Conservation (phyloP, 2,888 invertebrate genomes). For the Drosophila mimetica region DNA sequence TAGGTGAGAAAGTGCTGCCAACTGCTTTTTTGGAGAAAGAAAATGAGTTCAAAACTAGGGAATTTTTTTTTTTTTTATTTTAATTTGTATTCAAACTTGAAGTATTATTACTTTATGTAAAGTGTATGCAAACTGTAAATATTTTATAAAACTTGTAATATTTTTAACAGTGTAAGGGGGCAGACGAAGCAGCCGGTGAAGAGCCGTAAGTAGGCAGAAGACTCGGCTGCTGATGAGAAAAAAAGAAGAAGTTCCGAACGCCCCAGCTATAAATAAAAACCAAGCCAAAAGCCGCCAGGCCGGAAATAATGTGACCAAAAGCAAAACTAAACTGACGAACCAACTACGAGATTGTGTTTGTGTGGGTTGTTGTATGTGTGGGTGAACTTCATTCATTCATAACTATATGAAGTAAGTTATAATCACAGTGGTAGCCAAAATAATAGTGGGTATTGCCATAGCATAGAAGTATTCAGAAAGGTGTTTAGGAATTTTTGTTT, state of each 20-base stretch:
- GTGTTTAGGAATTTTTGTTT: too few species aligned
- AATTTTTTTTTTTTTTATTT: too few species aligned
- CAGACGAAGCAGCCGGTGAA: slow-evolving; percentile 10
- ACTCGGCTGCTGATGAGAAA: slow-evolving; percentile 9
- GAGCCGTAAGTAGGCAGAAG: slow-evolving; percentile 15
- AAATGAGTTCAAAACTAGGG: too few species aligned
- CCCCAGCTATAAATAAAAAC: slow-evolving; percentile 40
- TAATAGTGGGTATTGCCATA: neutral
- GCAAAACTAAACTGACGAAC: slow-evolving; percentile 48
- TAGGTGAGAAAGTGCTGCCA: too few species aligned
- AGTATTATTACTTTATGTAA: too few species aligned
- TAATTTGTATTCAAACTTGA: too few species aligned
- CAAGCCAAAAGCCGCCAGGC: slow-evolving; percentile 51
- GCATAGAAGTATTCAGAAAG: too few species aligned
- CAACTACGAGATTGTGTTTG: slow-evolving; percentile 22
- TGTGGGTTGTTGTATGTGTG: slow-evolving; percentile 36
- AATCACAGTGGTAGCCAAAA: slow-evolving; percentile 12
- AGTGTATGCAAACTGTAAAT: too few species aligned
- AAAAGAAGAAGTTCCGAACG: slow-evolving; percentile 17
- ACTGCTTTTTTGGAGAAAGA: too few species aligned
- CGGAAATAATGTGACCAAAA: slow-evolving; percentile 77
- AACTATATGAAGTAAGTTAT: slow-evolving; percentile 23
- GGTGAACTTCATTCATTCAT: slow-evolving; percentile 40
- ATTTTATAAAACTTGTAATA: too few species aligned
- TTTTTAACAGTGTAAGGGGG: neutral